These are phyloP conservation scores for Caiman crocodilus DNA, from an alignment of 2,797 vertebrate species.

Conservation along the genomic window DNA sequence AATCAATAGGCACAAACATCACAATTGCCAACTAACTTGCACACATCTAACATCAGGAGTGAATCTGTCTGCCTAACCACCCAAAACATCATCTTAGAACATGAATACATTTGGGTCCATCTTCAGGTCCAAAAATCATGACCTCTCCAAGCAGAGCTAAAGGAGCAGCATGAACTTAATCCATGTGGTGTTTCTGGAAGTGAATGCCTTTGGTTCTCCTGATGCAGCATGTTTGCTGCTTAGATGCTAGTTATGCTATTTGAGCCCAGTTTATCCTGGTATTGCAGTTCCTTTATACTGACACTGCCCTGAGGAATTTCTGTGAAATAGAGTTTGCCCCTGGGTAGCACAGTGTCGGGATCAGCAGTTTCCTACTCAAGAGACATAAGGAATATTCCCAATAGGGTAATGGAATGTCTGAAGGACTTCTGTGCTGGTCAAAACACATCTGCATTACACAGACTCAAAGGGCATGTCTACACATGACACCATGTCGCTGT, in stretches of 20 bases:
- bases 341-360: neutral
- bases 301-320: neutral
- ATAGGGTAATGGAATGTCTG: neutral
- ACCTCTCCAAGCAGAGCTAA: neutral
- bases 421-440: neutral
- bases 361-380: neutral
- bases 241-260: neutral
- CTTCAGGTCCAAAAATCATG: neutral
- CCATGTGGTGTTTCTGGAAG: neutral
- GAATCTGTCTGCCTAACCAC: neutral
- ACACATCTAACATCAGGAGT: neutral
- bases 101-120: neutral
- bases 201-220: neutral
- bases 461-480: too few relatives aligned
- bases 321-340: neutral
- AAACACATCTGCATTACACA: too few relatives aligned
- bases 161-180: neutral
- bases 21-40: neutral
- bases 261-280: neutral
- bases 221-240: neutral
- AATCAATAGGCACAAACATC: neutral
- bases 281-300: neutral
- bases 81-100: neutral
- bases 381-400: neutral
- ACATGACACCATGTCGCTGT: too few relatives aligned